phyloP scores from a whole-genome alignment of 2,797 vertebrate species.

The Discoglossus pictus region DNA sequence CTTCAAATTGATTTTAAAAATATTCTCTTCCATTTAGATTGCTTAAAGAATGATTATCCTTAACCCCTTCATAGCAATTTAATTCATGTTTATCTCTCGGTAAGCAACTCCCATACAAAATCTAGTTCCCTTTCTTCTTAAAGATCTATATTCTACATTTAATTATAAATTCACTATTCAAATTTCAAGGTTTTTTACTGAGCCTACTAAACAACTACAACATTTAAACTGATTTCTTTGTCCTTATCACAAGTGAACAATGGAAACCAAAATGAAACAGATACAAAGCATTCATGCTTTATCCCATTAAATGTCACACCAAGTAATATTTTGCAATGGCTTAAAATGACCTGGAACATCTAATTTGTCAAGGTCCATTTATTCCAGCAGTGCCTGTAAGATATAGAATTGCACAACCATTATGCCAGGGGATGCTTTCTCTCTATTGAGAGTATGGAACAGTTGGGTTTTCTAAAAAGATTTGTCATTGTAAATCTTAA shows the following conservation, averaged over 20 bases:
- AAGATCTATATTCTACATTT: slow-evolving; percentile 29
- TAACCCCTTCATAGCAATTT: background rate
- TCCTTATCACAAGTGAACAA: slow-evolving; percentile 28
- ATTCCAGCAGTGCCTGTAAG: slow-evolving; percentile 37
- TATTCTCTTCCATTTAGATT: background rate
- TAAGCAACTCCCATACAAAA: too few species aligned
- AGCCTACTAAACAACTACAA: slow-evolving; percentile 36
- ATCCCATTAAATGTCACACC: slow-evolving; percentile 32
- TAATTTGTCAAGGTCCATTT: slow-evolving; percentile 50
- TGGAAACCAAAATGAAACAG: slow-evolving; percentile 30
- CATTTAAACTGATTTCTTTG: slow-evolving; percentile 45
- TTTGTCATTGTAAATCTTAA: slow-evolving; percentile 45
- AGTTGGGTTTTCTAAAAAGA: slow-evolving; percentile 42
- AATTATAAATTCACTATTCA: slow-evolving; percentile 30
- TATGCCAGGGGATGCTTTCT: slow-evolving; percentile 39
- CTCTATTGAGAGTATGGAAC: slow-evolving; percentile 37
- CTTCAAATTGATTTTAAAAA: too few species aligned
- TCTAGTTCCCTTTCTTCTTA: background rate
- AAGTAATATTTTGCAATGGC: slow-evolving; percentile 34
- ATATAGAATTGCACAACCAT: slow-evolving; percentile 35
- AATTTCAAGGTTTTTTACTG: slow-evolving; percentile 38
- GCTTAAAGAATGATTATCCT: background rate
- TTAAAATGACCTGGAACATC: slow-evolving; percentile 50
- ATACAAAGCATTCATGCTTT: slow-evolving; percentile 26
- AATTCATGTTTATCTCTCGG: background rate